Base-by-base conservation (phyloP, 2,888 invertebrate genomes). In the Leptinotarsa tumamoca region DNA sequence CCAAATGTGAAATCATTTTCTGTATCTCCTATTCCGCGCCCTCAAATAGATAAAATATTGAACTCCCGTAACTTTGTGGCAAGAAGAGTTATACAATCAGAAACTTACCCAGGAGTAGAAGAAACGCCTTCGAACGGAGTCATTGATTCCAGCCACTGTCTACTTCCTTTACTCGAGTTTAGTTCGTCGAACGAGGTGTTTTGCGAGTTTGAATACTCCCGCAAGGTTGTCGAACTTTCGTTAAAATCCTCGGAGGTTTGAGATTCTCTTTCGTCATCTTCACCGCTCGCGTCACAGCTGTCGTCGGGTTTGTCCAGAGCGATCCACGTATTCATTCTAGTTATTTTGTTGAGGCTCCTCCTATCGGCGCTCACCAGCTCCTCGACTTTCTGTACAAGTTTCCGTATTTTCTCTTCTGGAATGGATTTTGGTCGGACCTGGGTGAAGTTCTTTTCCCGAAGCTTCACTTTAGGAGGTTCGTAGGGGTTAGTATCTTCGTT, bases 261-360 rank as follows among this genome's bases (percentile, higher is more conserved):
- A 0, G 95, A 94, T 85, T 94, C 94, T 70, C 90, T 91, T 10
- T 94, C 94, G 63, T 96, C 96, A 81, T 95, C 96, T 88, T 96
- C 96, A 17, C 96, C 95, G 75, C 96, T 96, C 0, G 96, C 96
- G 86, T 96, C 96, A 87, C 96, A 96, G 88, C 93, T 94, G 86
- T 94, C 94, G 73, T 92, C 90, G 68, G 92, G 91, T 90, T 92
- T 89, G 76, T 91, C 90, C 85, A 92, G 90, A 83, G 92, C 92
- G 77, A 94, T 86, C 94, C 94, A 94, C 86, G 93, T 92, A 58
- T 21, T 43, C 56, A 70, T 54, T 77, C 93, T 89, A 0, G 92
- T 91, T 89, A 92, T 92, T 86, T 94, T 94, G 58, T 72, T 90
- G 72, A 87, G 80, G 15, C 87, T 85, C 69, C 83, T 77, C 81